These are phyloP conservation scores for Octonoba sinensis DNA, from an alignment of 2,888 invertebrate genomes.

Conservation along the genomic window DNA sequence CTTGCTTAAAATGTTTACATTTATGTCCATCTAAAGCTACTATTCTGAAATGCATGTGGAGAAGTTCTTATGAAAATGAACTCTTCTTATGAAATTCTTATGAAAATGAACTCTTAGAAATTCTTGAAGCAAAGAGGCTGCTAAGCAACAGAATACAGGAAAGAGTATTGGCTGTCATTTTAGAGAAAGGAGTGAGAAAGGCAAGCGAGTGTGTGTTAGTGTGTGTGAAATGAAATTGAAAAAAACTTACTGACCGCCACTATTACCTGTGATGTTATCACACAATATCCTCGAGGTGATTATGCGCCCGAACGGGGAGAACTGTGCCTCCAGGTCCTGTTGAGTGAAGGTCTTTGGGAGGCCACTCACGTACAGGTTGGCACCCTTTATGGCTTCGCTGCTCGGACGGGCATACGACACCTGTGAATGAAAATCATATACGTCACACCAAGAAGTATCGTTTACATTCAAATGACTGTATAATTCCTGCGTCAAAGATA, in stretches of 20 bases:
- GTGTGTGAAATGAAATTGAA: not conserved
- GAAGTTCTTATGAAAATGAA: too few relatives aligned
- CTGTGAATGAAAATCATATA: conserved; percentile 71
- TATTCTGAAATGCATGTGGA: too few relatives aligned
- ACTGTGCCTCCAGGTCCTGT: conserved; percentile 91
- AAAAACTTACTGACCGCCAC: conserved; percentile 60
- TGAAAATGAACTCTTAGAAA: too few relatives aligned
- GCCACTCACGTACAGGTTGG: conserved; percentile 96
- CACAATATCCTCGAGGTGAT: conserved; percentile 96
- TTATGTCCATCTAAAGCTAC: too few relatives aligned
- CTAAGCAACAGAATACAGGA: too few relatives aligned
- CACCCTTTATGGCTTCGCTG: conserved; percentile 97
- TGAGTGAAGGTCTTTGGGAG: conserved; percentile 97
- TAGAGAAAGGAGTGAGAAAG: too few relatives aligned
- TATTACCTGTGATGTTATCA: conserved; percentile 89
- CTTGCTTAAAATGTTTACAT: too few relatives aligned
- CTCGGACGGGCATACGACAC: conserved; percentile 96
- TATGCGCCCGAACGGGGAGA: conserved; percentile 93
- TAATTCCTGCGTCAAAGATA: not conserved
- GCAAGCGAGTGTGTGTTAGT: too few relatives aligned
- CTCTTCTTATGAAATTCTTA: too few relatives aligned
- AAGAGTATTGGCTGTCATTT: too few relatives aligned
- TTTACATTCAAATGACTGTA: not conserved
- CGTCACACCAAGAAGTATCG: not conserved
- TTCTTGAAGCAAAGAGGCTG: too few relatives aligned